phyloP scores from a whole-genome alignment of 2,113 vertebrate genomes.

The Saccopteryx bilineata region DNA sequence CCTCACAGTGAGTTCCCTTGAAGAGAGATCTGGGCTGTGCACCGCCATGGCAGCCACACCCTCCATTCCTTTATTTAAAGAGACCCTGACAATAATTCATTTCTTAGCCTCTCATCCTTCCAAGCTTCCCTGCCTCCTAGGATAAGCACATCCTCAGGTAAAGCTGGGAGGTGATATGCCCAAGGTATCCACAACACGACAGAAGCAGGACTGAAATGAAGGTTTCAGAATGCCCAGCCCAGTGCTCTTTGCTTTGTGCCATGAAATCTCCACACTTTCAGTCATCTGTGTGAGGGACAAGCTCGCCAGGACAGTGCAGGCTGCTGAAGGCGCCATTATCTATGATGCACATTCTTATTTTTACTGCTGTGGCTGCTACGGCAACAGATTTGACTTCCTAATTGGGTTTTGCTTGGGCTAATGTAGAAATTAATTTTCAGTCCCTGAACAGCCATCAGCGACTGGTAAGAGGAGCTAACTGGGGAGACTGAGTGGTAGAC shows the following conservation, averaged over 20 bases:
- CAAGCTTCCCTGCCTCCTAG: not conserved
- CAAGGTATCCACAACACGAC: not conserved
- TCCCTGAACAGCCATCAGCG: conserved; percentile 12
- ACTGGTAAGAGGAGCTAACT: not conserved
- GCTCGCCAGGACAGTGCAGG: not conserved
- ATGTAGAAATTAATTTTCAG: conserved; percentile 61
- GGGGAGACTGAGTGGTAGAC: not conserved
- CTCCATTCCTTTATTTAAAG: not conserved
- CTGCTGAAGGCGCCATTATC: not conserved
- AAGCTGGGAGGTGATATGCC: not conserved
- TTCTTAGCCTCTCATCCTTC: not conserved
- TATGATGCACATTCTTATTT: not conserved
- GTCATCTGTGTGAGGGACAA: not conserved
- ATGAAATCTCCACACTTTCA: not conserved
- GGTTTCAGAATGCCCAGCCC: not conserved
- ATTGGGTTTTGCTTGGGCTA: conserved; percentile 61
- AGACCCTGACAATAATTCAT: not conserved
- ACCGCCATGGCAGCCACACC: not conserved
- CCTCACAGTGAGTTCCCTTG: not conserved
- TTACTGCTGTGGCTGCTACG: not conserved
- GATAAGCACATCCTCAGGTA: not conserved
- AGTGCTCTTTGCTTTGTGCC: not conserved
- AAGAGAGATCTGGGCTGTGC: not conserved
- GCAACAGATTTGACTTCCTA: conserved; percentile 63
- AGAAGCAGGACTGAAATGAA: not conserved